Percentiles rank a stretch among this genome's conserved stretches.
Conservation (phyloP, 2,113 vertebrate genomes). For the Misgurnus anguillicaudatus region DNA sequence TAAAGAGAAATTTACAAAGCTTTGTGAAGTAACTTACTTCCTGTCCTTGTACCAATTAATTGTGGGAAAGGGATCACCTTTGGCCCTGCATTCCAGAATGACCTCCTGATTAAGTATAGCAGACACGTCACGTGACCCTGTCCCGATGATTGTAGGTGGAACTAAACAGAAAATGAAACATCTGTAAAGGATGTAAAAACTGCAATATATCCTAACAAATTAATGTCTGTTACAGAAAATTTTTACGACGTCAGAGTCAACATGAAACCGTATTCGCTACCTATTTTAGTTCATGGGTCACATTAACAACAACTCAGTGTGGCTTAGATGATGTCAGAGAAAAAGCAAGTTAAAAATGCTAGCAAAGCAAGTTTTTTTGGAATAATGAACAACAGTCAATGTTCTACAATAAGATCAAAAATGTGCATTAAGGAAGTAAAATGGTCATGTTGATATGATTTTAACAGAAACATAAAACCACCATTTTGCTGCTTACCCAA, state of each 20-base stretch:
- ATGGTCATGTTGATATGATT: too few species aligned
- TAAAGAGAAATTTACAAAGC: neutral
- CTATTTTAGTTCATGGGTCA: too few species aligned
- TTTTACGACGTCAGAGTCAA: neutral
- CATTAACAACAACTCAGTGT: too few species aligned
- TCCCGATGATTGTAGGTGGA: slow-evolving; percentile 81
- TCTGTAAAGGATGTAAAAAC: neutral
- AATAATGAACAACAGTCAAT: too few species aligned
- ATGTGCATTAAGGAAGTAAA: too few species aligned
- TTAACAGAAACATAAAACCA: neutral
- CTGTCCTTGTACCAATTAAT: slow-evolving; percentile 96
- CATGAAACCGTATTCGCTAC: too few species aligned
- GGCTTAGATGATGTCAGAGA: too few species aligned
- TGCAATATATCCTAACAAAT: neutral
- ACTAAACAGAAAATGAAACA: slow-evolving; percentile 70
- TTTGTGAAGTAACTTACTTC: slow-evolving; percentile 80
- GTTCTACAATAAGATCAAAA: too few species aligned
- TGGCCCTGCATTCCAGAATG: slow-evolving; percentile 84
- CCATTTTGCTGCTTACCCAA: slow-evolving; percentile 76
- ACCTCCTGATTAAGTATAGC: slow-evolving; percentile 80
- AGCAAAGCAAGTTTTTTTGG: too few species aligned
- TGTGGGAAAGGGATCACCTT: slow-evolving; percentile 84
- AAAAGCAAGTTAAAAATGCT: too few species aligned
- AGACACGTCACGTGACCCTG: slow-evolving; percentile 72
- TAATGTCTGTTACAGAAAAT: neutral